Conservation (phyloP, 30 jellyfish, hydroid and myxozoan genomes). For the Hydractinia echinata region DNA sequence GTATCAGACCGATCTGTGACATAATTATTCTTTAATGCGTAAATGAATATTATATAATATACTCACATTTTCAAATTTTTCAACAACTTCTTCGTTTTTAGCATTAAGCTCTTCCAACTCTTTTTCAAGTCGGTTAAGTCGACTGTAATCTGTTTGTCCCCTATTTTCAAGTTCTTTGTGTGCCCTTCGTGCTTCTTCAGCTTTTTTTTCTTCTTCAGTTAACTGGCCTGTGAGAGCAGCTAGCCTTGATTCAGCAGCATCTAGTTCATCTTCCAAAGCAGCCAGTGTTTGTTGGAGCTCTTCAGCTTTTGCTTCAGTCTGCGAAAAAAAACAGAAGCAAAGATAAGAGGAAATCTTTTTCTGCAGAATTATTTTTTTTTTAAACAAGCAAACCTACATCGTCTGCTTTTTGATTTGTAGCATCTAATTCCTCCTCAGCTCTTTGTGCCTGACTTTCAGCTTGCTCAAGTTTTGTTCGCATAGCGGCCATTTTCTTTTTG, state of each 20-base stretch:
- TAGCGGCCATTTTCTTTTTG: constrained; percentile 14
- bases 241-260: constrained; percentile 21
- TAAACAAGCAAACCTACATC: constrained; percentile 14
- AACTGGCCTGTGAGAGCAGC: background rate
- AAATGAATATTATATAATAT: too few species aligned
- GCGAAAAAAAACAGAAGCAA: background rate
- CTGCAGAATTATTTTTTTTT: background rate
- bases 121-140: background rate
- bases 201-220: background rate
- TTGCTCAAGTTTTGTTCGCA: constrained; percentile 3
- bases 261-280: constrained; percentile 19
- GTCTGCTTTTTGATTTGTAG: constrained; percentile 2
- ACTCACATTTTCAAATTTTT: background rate
- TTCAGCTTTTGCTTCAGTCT: constrained; percentile 20
- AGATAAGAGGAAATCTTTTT: background rate
- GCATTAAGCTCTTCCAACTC: constrained; percentile 7
- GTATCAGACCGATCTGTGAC: too few species aligned
- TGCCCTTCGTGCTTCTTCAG: constrained; percentile 7
- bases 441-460: constrained; percentile 3
- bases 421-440: constrained; percentile 18
- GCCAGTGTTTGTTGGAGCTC: constrained; percentile 3
- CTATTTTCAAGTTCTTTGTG: constrained; percentile 8
- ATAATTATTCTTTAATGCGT: too few species aligned
- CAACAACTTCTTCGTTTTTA: background rate
- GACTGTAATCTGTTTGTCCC: constrained; percentile 7